A percentile compares a stretch with the other conserved stretches of the same genome.
These are phyloP conservation scores for Lates calcarifer DNA, from an alignment of 2,113 vertebrate genomes.

Conservation along the genomic window DNA sequence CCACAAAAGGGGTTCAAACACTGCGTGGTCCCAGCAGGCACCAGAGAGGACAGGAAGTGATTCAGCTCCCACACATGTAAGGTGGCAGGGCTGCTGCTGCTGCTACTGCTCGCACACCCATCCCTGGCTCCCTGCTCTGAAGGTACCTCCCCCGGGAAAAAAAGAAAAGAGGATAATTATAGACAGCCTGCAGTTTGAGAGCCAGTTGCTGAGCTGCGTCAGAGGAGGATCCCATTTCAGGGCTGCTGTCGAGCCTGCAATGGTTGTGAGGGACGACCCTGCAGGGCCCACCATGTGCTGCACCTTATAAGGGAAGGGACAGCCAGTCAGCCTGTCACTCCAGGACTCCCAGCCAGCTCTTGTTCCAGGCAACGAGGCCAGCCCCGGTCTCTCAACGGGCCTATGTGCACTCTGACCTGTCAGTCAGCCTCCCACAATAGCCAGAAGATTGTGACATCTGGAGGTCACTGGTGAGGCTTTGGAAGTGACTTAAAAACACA, in stretches of 20 bases:
- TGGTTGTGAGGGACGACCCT: conserved; percentile 59
- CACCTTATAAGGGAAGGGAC: conserved; percentile 83
- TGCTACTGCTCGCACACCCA: conserved; percentile 6
- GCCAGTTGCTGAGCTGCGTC: conserved; percentile 50
- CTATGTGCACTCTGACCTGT: background rate
- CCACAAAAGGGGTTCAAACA: conserved; percentile 79
- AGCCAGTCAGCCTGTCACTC: conserved; percentile 30
- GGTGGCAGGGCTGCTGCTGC: conserved; percentile 42
- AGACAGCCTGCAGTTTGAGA: conserved; percentile 54
- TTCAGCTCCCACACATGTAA: conserved; percentile 57
- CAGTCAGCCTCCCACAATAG: conserved; percentile 15
- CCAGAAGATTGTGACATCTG: conserved; percentile 31
- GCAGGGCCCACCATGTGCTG: conserved; percentile 64
- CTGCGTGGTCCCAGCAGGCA: conserved; percentile 15
- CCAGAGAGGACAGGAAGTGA: conserved; percentile 48
- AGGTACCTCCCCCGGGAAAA: conserved; percentile 19
- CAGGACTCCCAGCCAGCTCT: conserved; percentile 29
- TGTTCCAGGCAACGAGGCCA: conserved; percentile 10
- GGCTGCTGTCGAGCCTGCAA: conserved; percentile 60
- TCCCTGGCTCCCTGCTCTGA: conserved; percentile 12
- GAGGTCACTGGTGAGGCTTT: conserved; percentile 53
- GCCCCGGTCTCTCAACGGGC: conserved; percentile 1
- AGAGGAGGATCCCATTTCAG: conserved; percentile 78
- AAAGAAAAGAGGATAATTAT: conserved; percentile 77
- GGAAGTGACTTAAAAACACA: conserved; percentile 30